Evolutionary conservation across 2,797 vertebrate species (phyloP).

Genomic region (Acanthurus leucopareius): DNA sequence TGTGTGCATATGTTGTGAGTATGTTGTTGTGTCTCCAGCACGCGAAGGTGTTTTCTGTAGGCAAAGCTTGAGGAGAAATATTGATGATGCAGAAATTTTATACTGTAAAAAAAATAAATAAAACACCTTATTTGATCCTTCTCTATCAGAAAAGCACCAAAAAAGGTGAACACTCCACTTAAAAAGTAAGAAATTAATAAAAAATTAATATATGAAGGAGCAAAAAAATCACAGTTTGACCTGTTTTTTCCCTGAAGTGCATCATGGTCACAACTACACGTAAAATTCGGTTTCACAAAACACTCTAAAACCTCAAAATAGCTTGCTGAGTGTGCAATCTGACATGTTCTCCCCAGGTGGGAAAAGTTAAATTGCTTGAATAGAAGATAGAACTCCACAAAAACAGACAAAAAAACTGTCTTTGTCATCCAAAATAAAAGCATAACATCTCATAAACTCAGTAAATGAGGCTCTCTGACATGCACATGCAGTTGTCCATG

Average conservation of each 20-base stretch:
- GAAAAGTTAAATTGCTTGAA: background rate
- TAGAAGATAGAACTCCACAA: background rate
- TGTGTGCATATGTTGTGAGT: slow-evolving; percentile 2
- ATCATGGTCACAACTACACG: slow-evolving; percentile 35
- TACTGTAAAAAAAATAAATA: background rate
- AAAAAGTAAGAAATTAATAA: slow-evolving; percentile 44
- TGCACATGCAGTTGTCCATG: background rate
- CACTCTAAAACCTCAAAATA: slow-evolving; percentile 27
- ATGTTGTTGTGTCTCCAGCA: slow-evolving; percentile 15
- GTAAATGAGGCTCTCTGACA: slow-evolving; percentile 10
- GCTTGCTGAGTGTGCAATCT: background rate
- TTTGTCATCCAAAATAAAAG: background rate
- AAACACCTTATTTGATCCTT: background rate
- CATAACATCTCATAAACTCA: background rate
- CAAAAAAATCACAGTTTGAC: slow-evolving; percentile 38
- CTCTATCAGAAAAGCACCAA: background rate
- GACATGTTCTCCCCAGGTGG: background rate
- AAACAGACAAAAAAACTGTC: background rate
- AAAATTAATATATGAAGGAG: slow-evolving; percentile 41
- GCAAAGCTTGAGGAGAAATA: slow-evolving; percentile 5
- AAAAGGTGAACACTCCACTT: slow-evolving; percentile 12
- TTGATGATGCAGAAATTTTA: slow-evolving; percentile 36
- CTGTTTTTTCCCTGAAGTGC: slow-evolving; percentile 28
- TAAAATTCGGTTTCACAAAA: background rate
- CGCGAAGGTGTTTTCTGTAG: slow-evolving; percentile 1